phyloP scores from a whole-genome alignment of 2,888 invertebrate species.

The Sussaba pulchella region DNA sequence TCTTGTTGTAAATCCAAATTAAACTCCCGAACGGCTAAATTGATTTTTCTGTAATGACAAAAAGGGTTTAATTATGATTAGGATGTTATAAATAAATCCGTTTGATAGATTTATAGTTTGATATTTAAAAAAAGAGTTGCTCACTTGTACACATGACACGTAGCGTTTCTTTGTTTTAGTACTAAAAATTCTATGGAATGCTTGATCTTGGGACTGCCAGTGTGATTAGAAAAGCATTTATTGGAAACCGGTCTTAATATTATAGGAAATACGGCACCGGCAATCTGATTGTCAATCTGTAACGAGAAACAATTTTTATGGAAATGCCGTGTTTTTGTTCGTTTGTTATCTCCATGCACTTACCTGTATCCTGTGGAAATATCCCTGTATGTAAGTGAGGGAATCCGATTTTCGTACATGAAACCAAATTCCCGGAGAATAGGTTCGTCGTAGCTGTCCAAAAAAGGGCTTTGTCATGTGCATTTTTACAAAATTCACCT shows the following conservation, averaged over 20 bases:
- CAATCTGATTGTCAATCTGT: slow-evolving; percentile 91
- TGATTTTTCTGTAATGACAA: slow-evolving; percentile 73
- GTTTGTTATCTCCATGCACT: too few species aligned
- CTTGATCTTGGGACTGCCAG: slow-evolving; percentile 76
- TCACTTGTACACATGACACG: slow-evolving; percentile 77
- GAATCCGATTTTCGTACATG: slow-evolving; percentile 90
- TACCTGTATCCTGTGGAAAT: slow-evolving; percentile 88
- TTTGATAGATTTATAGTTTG: neutral
- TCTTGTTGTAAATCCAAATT: slow-evolving; percentile 79
- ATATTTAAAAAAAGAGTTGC: too few species aligned
- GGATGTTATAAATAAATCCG: neutral
- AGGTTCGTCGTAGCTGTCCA: slow-evolving; percentile 90
- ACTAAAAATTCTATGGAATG: slow-evolving; percentile 79
- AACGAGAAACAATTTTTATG: too few species aligned
- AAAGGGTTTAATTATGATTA: too few species aligned
- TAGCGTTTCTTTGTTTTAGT: slow-evolving; percentile 77
- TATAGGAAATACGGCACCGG: slow-evolving; percentile 89
- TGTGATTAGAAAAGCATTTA: slow-evolving; percentile 73
- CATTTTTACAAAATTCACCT: slow-evolving; percentile 94
- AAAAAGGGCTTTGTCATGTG: slow-evolving; percentile 95
- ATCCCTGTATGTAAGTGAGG: slow-evolving; percentile 88
- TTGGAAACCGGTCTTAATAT: slow-evolving; percentile 88
- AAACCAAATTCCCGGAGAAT: slow-evolving; percentile 91
- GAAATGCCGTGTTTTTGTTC: too few species aligned
- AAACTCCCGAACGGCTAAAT: slow-evolving; percentile 76